These are phyloP conservation scores for Helobdella robusta DNA, from an alignment of 2,888 invertebrate species.

Conservation along the genomic window DNA sequence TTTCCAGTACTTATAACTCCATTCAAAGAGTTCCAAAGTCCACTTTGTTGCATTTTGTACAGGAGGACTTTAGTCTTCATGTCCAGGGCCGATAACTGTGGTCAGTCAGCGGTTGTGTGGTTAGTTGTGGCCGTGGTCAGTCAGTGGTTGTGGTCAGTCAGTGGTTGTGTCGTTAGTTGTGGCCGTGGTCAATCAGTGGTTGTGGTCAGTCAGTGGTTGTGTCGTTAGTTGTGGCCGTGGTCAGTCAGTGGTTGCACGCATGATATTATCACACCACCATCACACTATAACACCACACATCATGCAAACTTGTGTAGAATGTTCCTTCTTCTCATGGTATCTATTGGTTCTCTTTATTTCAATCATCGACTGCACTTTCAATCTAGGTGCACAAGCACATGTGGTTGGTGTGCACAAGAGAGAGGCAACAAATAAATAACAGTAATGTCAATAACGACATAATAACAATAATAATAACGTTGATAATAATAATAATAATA, in stretches of 20 bases:
- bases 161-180: too few relatives aligned
- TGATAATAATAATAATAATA: background rate
- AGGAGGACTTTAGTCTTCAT: conserved; percentile 54
- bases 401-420: background rate
- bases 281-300: too few relatives aligned
- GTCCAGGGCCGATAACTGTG: conserved; percentile 53
- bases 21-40: conserved; percentile 53
- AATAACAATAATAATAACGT: background rate
- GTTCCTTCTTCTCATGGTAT: conserved; percentile 56
- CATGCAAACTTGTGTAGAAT: conserved; percentile 52
- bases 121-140: too few relatives aligned
- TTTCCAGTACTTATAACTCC: conserved; percentile 58
- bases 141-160: too few relatives aligned
- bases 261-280: too few relatives aligned
- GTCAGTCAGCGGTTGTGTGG: too few relatives aligned
- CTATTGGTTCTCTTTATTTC: conserved; percentile 52
- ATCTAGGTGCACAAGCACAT: background rate
- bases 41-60: conserved; percentile 55
- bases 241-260: too few relatives aligned
- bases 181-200: too few relatives aligned
- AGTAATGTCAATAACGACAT: background rate
- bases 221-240: too few relatives aligned
- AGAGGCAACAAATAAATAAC: background rate
- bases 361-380: conserved; percentile 44
- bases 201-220: too few relatives aligned